A percentile compares a stretch with the other conserved stretches of the same genome.
Conservation (phyloP, 64 coral and sea anemone genomes). For the Hydrozoanthus tunicans region DNA sequence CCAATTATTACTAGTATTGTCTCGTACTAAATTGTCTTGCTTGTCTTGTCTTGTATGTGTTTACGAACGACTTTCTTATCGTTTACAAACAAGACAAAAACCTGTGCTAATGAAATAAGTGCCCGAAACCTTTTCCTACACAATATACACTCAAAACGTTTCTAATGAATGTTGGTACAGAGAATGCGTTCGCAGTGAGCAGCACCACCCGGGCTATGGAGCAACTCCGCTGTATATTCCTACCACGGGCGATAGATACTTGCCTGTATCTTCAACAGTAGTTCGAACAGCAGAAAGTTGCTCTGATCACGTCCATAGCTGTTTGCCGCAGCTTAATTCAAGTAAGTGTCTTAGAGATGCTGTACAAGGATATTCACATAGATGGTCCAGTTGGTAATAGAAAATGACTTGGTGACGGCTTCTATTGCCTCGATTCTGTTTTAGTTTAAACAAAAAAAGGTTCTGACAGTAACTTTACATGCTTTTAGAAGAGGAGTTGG, state of each 20-base stretch:
- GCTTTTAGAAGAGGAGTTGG: no score
- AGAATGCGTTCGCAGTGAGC: constrained; percentile 6
- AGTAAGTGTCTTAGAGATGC: not conserved
- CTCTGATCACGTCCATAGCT: not conserved
- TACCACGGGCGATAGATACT: constrained; percentile 25
- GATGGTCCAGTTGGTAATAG: not conserved
- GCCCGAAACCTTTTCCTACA: not conserved
- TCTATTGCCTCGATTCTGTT: no score
- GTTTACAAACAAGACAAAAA: no score
- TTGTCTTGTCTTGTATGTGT: no score
- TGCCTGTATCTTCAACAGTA: not conserved
- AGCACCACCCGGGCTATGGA: constrained; percentile 5
- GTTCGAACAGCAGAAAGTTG: constrained; percentile 30
- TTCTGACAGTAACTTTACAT: no score
- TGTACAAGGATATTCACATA: not conserved
- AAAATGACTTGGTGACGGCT: not conserved
- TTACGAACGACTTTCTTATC: no score
- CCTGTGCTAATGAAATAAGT: no score
- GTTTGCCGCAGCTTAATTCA: constrained; percentile 6
- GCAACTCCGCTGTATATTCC: constrained; percentile 45
- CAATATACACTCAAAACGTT: no score
- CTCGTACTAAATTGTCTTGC: no score
- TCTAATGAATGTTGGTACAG: not conserved
- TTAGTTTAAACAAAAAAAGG: no score
- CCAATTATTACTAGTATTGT: no score